phyloP scores from a whole-genome alignment of 2,888 invertebrate species.

The Andrena fulva region DNA sequence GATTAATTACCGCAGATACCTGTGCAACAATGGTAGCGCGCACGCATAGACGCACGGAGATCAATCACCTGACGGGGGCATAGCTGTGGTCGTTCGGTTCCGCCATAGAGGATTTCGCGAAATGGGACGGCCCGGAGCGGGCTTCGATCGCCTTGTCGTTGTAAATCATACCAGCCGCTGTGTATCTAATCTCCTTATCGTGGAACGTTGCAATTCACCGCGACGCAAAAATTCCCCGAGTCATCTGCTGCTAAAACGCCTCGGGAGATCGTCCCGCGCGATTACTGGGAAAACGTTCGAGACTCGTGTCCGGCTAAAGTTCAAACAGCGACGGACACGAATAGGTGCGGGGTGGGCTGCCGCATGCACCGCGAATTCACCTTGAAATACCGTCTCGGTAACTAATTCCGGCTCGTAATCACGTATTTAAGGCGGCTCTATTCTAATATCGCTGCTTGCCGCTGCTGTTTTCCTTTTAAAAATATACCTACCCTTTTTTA shows the following conservation, averaged over 20 bases:
- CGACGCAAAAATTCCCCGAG: constrained; percentile 27
- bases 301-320: constrained; percentile 5
- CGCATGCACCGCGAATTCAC: background rate
- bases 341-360: background rate
- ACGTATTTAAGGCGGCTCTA: background rate
- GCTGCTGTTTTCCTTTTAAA: constrained; percentile 26
- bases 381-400: constrained; percentile 8
- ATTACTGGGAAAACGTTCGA: constrained; percentile 25
- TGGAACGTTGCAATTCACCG: background rate
- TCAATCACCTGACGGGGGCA: constrained; percentile 67
- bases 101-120: constrained; percentile 66
- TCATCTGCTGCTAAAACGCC: constrained; percentile 17
- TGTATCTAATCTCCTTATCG: constrained; percentile 45
- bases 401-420: background rate
- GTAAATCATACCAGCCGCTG: constrained; percentile 48
- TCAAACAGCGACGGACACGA: background rate
- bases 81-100: constrained; percentile 69
- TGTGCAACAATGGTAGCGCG: constrained; percentile 25
- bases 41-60: constrained; percentile 57
- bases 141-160: constrained; percentile 48
- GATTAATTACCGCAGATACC: constrained; percentile 66
- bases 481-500: constrained; percentile 38
- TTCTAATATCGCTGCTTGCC: background rate
- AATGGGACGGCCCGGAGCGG: constrained; percentile 46
- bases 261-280: background rate